Evolutionary conservation across 2,113 vertebrate species (phyloP).

Genomic region (Ciconia stormi): DNA sequence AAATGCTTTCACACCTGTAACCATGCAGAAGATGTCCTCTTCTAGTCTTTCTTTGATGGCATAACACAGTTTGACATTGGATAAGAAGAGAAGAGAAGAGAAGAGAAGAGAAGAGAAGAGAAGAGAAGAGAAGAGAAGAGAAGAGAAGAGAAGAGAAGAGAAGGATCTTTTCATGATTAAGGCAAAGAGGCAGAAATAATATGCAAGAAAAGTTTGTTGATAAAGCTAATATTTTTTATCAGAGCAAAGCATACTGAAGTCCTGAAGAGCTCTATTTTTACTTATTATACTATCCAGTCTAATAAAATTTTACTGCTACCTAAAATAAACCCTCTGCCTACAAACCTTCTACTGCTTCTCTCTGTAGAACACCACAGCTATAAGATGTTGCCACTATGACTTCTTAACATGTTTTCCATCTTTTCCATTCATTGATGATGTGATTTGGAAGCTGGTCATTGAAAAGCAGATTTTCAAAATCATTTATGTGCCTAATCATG

Average conservation of each 20-base stretch:
- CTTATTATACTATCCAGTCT: not conserved
- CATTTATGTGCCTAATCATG: not conserved
- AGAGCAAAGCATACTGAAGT: not conserved
- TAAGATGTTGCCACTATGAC: not conserved
- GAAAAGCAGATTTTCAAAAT: not conserved
- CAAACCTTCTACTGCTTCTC: not conserved
- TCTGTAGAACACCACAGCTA: not conserved
- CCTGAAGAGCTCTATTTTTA: not conserved
- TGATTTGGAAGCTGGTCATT: not conserved
- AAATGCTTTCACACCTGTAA: not conserved
- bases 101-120: too few species aligned
- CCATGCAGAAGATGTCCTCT: not conserved
- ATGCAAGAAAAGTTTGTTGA: not conserved
- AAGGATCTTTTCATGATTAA: not conserved
- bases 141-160: too few species aligned
- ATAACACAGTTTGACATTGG: not conserved
- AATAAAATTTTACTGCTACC: not conserved
- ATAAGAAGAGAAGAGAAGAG: not conserved
- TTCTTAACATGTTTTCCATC: not conserved
- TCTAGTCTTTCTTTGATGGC: not conserved
- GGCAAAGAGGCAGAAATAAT: not conserved
- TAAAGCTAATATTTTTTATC: not conserved
- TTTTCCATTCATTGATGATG: not conserved
- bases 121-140: too few species aligned
- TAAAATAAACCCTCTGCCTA: not conserved